Evolutionary conservation across 1,140 invertebrate genomes (phyloP), one percentile per base, ranked within the genome.

Genomic region (Carposina sasakii): DNA sequence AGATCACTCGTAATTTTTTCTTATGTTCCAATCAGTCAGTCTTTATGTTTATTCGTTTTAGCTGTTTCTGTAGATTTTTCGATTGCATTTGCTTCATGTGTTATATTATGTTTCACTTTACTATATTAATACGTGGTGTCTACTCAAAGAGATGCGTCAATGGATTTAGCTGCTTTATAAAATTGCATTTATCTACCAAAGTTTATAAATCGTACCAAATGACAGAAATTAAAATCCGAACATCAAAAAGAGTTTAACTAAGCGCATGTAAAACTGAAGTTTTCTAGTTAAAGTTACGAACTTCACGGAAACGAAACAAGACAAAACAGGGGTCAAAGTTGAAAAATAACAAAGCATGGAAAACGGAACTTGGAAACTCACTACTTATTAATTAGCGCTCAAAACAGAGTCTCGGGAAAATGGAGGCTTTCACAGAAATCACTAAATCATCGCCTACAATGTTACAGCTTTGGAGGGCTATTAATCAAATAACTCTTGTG

Each of bases 401-500:
- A 54, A 57, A 63, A 55, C 58, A 56, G 63, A 63, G 52, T 53
- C 52, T 51, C 43, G 30, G 45, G 41, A 47, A 39, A 56, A 47
- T 54, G 26, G 37, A 44, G 58, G 52, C 60, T 60, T 68, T 54
- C 49, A 58, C 50, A 33, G 52, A 67, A 76, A 76, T 65, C 63
- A 65, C 60, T 76, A 71, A 76, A 68, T 81, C 75, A 81, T 72
- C 61, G 56, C 54, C 60, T 54, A 17, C 36, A 17, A 9, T 17
- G 10, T 17, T 12, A 20, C 19, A 17, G 20, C 60, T 69, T 73
- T 62, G 63, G 67, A 63, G 64, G 57, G 70, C 73, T 71, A 82
- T 82, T 82, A 79, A 82, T 82, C 73, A 82, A 79, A 62, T 63
- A 57, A n/a, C 63, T 59, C 62, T 50, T 46, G 76, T 79, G 78